phyloP scores from a whole-genome alignment of 1,140 invertebrate genomes.

The Bombus difficillimus region DNA sequence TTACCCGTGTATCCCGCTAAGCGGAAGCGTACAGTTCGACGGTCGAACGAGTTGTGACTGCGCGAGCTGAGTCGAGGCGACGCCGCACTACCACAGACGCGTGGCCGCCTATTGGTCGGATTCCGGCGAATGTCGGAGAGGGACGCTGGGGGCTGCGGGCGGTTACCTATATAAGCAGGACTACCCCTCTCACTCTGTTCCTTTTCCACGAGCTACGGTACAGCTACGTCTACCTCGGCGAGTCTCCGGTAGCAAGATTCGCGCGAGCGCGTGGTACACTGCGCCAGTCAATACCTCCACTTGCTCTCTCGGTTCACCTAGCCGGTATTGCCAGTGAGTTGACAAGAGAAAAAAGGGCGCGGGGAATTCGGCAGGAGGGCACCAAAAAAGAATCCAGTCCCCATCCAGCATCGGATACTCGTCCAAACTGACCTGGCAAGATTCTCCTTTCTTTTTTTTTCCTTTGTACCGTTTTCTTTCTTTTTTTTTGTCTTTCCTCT shows the following conservation, averaged over 20 bases:
- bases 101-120: constrained; percentile 49
- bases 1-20: background rate
- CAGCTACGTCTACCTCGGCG: constrained; percentile 23
- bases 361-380: constrained; percentile 47
- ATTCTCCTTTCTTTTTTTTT: background rate
- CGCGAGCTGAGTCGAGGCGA: constrained; percentile 51
- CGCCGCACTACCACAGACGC: constrained; percentile 48
- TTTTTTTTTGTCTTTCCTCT: background rate
- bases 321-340: constrained; percentile 39
- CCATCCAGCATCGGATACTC: constrained; percentile 3
- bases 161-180: constrained; percentile 16
- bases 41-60: constrained; percentile 70
- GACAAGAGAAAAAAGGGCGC: constrained; percentile 28
- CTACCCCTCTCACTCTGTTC: constrained; percentile 18
- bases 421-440: constrained; percentile 21
- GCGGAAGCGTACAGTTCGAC: constrained; percentile 59
- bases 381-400: constrained; percentile 43
- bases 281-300: constrained; percentile 62
- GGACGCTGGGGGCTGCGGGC: constrained; percentile 31
- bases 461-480: background rate
- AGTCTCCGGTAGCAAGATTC: constrained; percentile 43
- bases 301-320: constrained; percentile 49
- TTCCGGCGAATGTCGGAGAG: constrained; percentile 36
- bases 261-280: constrained; percentile 52
- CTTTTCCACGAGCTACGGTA: background rate